These are phyloP conservation scores for Cyrtorhinus lividipennis DNA, from an alignment of 1,140 invertebrate genomes.

Conservation along the genomic window DNA sequence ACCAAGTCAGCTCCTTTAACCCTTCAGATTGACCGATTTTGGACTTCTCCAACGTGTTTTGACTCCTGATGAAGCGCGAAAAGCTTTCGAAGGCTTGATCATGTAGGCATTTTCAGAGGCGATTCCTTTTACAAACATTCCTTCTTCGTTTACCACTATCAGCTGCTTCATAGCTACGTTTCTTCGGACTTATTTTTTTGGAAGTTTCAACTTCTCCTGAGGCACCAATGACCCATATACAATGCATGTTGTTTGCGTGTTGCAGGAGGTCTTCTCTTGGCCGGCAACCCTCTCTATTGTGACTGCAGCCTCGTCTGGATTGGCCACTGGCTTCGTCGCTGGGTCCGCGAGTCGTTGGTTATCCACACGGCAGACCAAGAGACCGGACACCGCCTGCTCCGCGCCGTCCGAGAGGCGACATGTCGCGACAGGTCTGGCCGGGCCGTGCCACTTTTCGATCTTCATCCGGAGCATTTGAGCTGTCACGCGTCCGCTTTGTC, in stretches of 20 bases:
- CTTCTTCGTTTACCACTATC: no score
- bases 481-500: slow-evolving; percentile 54
- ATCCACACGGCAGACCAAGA: slow-evolving; percentile 50
- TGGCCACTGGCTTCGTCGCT: slow-evolving; percentile 69
- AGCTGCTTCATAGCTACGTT: no score
- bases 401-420: slow-evolving; percentile 38
- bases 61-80: no score
- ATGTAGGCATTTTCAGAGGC: no score
- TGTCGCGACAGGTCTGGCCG: slow-evolving; percentile 46
- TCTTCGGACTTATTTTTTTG: no score
- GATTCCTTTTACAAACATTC: no score
- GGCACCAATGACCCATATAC: no score
- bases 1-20: no score
- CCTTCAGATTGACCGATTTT: no score
- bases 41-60: no score
- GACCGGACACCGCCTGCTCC: slow-evolving; percentile 34
- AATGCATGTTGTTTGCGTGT: neutral
- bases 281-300: slow-evolving; percentile 68
- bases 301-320: slow-evolving; percentile 80
- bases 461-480: slow-evolving; percentile 54
- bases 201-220: no score
- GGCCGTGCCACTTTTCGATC: slow-evolving; percentile 47
- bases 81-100: no score
- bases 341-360: slow-evolving; percentile 60
- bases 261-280: slow-evolving; percentile 62